Evolutionary conservation across 2,113 vertebrate genomes (phyloP).

Genomic region (Aepyceros melampus): DNA sequence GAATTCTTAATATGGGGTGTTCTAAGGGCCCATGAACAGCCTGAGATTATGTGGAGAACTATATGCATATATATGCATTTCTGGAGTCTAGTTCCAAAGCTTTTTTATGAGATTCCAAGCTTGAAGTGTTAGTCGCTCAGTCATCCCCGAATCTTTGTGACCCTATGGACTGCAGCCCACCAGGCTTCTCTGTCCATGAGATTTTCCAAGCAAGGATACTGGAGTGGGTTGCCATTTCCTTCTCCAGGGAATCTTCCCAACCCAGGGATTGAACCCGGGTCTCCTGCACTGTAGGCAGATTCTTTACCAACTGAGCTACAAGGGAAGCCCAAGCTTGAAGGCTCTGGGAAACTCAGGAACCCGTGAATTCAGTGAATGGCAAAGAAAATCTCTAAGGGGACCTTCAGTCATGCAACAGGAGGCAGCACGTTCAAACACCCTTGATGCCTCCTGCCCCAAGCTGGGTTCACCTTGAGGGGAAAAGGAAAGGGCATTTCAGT

Average conservation of each 20-base stretch:
- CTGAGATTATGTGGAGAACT: not conserved
- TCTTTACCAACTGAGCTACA: not conserved
- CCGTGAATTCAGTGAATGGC: not conserved
- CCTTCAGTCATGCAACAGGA: not conserved
- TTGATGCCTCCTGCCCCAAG: not conserved
- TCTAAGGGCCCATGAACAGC: not conserved
- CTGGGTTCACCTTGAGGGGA: not conserved
- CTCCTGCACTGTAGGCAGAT: not conserved
- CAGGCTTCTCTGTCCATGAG: not conserved
- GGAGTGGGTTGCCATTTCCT: not conserved
- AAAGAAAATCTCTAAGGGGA: not conserved
- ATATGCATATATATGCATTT: not conserved
- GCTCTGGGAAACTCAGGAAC: not conserved
- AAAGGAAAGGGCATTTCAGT: not conserved
- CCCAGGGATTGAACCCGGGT: not conserved
- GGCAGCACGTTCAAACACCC: not conserved
- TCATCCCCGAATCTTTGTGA: fast-evolving
- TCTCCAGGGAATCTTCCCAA: not conserved
- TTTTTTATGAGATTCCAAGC: not conserved
- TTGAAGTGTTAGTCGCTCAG: not conserved
- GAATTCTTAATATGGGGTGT: not conserved
- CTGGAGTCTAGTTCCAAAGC: conserved; percentile 12
- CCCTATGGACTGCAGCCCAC: not conserved
- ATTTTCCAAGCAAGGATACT: not conserved
- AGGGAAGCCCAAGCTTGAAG: not conserved